Base-by-base conservation (phyloP, 2,888 invertebrate genomes). In the Hypomecis punctinalis region DNA sequence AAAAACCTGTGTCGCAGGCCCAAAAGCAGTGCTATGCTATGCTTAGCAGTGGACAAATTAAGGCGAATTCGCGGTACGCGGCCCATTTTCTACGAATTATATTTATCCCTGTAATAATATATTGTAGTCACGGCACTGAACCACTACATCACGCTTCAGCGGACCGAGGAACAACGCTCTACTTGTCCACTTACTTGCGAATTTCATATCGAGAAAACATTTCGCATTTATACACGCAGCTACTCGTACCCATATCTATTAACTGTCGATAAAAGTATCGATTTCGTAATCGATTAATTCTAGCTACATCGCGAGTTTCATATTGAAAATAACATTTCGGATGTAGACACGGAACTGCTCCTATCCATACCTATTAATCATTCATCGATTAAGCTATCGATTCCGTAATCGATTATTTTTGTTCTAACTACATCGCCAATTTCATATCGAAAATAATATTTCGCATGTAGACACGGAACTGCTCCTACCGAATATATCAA, bases 161-260 rank as follows among this genome's bases (percentile, higher is more conserved):
- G 66, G 48, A 63, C 66, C 60, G 68, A 43, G 55, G 43, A 68
- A 51, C 35, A 47, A 37, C 53, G 70, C 61, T 71, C 69, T 67
- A 67, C 59, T 67, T 70, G 52, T 7, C 51, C 53, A 43, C 37
- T 63, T 55, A 57, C 52, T 51, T 47, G 66, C 60, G 6, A 67
- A 68, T 66, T 68, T 67, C 64, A 66, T 61, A 67, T 67, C 61
- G 69, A 66, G 67, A 68, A 67, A 67, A 57, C 67, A 61, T 54
- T 58, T 58, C 47, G 11, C 40, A 56, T 43, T 10, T 23, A 13
- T 11, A 52, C 53, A 67, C 58, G 66, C 35, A 59, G 49, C 45
- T 55, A 23, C 23, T 23, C 23, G 23, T 3, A 23, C 23, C 23
- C 23, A 23, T 23, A 49, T 45, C 11, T 13, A 13, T 13, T 36